A percentile compares a stretch with the other conserved stretches of the same genome.
Evolutionary conservation across 2,888 invertebrate genomes (phyloP).

Genomic region (Dexiosoma caninum): DNA sequence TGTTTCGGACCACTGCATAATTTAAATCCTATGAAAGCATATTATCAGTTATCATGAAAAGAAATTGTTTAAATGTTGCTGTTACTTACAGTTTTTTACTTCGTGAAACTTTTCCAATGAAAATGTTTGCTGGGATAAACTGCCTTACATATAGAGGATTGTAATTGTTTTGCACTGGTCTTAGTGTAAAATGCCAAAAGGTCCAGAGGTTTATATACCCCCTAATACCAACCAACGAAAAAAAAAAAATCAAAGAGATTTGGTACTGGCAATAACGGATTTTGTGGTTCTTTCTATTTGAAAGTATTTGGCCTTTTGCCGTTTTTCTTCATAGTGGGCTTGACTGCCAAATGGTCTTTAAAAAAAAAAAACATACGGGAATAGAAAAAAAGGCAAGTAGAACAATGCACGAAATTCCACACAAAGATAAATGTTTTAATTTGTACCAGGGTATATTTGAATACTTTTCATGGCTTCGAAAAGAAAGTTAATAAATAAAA

Average conservation of each 20-base stretch:
- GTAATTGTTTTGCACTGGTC: neutral
- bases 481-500: constrained; percentile 45
- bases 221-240: constrained; percentile 44
- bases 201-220: constrained; percentile 49
- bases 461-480: constrained; percentile 7
- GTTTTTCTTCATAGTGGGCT: neutral
- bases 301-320: neutral
- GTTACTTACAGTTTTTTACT: too few relatives aligned
- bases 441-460: constrained; percentile 29
- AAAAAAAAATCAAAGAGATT: constrained; percentile 52
- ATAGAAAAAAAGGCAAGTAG: neutral
- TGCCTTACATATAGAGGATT: neutral
- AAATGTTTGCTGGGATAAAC: neutral
- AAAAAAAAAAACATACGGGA: neutral
- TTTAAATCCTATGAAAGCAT: too few relatives aligned
- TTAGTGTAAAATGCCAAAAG: constrained; percentile 20
- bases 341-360: neutral
- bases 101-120: too few relatives aligned
- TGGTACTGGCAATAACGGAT: constrained; percentile 56
- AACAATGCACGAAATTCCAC: constrained; percentile 5
- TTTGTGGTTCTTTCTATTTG: constrained; percentile 47
- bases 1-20: too few relatives aligned
- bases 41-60: too few relatives aligned
- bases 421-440: constrained; percentile 50
- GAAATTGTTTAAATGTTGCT: too few relatives aligned